Conservation (phyloP, 2,797 vertebrate genomes). For the Sebastiscus albofasciatus region DNA sequence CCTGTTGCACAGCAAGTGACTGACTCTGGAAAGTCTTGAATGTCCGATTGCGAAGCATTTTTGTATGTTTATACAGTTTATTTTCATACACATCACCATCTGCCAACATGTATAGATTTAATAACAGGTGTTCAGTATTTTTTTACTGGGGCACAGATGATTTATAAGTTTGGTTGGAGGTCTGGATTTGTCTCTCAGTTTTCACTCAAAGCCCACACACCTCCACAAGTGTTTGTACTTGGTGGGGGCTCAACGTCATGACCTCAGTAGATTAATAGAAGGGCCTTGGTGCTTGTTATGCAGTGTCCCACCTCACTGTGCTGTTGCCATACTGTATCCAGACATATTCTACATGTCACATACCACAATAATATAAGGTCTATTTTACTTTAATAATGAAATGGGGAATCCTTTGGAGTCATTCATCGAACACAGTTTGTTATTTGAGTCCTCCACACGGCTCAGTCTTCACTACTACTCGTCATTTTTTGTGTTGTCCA, state of each 20-base stretch:
- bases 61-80: conserved; percentile 66
- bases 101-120: conserved; percentile 67
- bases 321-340: conserved; percentile 52
- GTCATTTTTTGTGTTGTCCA: conserved; percentile 51
- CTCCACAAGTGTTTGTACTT: conserved; percentile 40
- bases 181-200: conserved; percentile 50
- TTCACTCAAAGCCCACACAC: conserved; percentile 32
- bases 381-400: conserved; percentile 38
- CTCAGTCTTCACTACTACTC: conserved; percentile 21
- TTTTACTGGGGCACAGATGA: conserved; percentile 40
- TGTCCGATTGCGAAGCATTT: conserved; percentile 68
- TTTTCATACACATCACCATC: conserved; percentile 68
- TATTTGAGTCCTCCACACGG: conserved; percentile 16
- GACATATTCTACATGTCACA: conserved; percentile 38
- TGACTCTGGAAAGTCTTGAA: conserved; percentile 67
- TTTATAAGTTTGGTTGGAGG: conserved; percentile 38
- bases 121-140: conserved; percentile 41
- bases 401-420: conserved; percentile 27
- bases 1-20: conserved; percentile 51
- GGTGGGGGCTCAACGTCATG: conserved; percentile 49
- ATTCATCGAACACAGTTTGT: conserved; percentile 30
- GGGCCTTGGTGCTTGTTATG: conserved; percentile 61
- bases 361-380: conserved; percentile 38
- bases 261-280: conserved; percentile 60
- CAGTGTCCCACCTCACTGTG: conserved; percentile 70